Evolutionary conservation across 2,113 vertebrate genomes (phyloP).

Genomic region (Cepphus grylle): DNA sequence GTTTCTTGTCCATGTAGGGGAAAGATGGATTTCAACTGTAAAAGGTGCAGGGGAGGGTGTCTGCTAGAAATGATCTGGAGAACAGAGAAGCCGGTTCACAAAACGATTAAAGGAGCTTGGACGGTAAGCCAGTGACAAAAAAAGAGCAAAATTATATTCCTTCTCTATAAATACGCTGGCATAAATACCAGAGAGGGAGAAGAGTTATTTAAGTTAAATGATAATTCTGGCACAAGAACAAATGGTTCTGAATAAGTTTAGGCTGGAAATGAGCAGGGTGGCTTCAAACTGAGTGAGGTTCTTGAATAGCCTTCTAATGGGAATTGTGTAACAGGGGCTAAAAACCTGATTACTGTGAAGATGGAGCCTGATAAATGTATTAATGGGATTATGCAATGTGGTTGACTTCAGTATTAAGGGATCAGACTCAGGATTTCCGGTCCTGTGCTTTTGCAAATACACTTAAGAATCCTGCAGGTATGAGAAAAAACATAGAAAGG

Average conservation of each 20-base stretch:
- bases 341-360: constrained; percentile 19
- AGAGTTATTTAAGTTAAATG: constrained; percentile 28
- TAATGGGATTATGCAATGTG: constrained; percentile 14
- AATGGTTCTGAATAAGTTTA: constrained; percentile 31
- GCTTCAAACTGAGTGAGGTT: background rate
- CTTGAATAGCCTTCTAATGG: background rate
- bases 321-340: constrained; percentile 13
- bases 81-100: background rate
- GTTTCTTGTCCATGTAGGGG: background rate
- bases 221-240: constrained; percentile 35
- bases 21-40: background rate
- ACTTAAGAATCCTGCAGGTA: background rate
- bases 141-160: constrained; percentile 1
- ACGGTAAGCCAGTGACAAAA: background rate
- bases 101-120: background rate
- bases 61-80: background rate
- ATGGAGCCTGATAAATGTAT: constrained; percentile 32
- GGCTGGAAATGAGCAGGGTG: constrained; percentile 20
- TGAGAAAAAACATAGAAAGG: background rate
- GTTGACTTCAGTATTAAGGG: constrained; percentile 11
- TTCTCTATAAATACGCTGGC: constrained; percentile 18
- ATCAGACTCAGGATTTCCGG: constrained; percentile 18
- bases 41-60: background rate
- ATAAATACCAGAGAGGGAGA: background rate
- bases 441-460: background rate